Conservation (phyloP, 2,113 vertebrate genomes). For the Etheostoma cragini region DNA sequence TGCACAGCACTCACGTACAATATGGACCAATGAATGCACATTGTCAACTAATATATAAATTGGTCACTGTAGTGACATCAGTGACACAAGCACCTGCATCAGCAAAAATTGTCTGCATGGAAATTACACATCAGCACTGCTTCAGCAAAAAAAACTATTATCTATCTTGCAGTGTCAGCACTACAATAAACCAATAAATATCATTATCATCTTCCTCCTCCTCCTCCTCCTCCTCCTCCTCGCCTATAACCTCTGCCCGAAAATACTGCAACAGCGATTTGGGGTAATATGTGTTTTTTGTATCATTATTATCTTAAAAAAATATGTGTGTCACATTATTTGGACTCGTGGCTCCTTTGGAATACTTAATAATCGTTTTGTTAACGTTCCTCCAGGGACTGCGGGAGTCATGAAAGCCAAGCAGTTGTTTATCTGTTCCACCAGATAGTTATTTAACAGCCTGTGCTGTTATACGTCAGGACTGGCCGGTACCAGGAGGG, state of each 20-base stretch:
- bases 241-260: background rate
- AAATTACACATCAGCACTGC: slow-evolving; percentile 58
- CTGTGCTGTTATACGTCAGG: background rate
- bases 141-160: slow-evolving; percentile 34
- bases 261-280: background rate
- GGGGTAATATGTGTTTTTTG: background rate
- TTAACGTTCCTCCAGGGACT: background rate
- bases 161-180: slow-evolving; percentile 43
- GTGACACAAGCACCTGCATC: slow-evolving; percentile 5
- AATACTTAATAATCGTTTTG: background rate
- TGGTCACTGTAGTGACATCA: slow-evolving; percentile 9
- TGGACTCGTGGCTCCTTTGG: background rate
- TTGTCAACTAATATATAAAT: slow-evolving; percentile 10
- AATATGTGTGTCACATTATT: too few species aligned
- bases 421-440: slow-evolving; percentile 47
- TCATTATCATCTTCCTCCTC: slow-evolving; percentile 11
- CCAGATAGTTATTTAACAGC: slow-evolving; percentile 47
- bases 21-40: background rate
- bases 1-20: background rate
- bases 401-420: background rate
- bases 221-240: slow-evolving; percentile 8
- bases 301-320: background rate
- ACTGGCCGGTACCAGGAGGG: background rate
- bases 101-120: slow-evolving; percentile 50
- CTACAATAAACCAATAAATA: slow-evolving; percentile 69